Evolutionary conservation across 2,113 vertebrate species (phyloP).

Genomic region (Nesoenas mayeri): DNA sequence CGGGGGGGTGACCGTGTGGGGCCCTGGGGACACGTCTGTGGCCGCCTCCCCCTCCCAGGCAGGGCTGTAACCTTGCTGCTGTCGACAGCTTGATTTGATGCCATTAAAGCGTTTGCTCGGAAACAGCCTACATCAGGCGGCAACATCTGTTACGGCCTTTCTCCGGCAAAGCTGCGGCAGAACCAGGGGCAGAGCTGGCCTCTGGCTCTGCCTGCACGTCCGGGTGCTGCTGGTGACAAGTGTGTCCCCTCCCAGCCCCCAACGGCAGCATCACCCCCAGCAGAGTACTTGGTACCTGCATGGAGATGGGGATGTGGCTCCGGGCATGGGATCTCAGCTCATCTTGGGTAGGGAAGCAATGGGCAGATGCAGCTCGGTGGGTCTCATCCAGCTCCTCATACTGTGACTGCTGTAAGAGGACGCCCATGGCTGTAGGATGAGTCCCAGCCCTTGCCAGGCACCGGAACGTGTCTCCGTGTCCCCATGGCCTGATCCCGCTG

Average conservation of each 20-base stretch:
- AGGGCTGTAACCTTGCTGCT: constrained; percentile 46
- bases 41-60: background rate
- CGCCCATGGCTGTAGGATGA: background rate
- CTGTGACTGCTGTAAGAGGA: background rate
- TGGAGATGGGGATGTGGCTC: background rate
- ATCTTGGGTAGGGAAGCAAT: background rate
- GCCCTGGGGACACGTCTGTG: background rate
- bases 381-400: background rate
- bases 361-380: background rate
- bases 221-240: background rate
- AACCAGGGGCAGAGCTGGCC: background rate
- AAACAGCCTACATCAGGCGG: constrained; percentile 38
- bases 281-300: background rate
- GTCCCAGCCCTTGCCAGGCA: background rate
- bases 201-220: background rate
- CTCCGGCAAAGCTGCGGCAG: background rate
- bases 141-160: constrained; percentile 41
- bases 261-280: background rate
- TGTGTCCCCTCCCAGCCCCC: background rate
- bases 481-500: background rate
- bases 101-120: constrained; percentile 42
- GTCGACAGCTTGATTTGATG: constrained; percentile 56
- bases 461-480: background rate
- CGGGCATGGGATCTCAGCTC: background rate
- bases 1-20: background rate